phyloP scores from a whole-genome alignment of 2,797 vertebrate species.

The Babyrousa celebensis region DNA sequence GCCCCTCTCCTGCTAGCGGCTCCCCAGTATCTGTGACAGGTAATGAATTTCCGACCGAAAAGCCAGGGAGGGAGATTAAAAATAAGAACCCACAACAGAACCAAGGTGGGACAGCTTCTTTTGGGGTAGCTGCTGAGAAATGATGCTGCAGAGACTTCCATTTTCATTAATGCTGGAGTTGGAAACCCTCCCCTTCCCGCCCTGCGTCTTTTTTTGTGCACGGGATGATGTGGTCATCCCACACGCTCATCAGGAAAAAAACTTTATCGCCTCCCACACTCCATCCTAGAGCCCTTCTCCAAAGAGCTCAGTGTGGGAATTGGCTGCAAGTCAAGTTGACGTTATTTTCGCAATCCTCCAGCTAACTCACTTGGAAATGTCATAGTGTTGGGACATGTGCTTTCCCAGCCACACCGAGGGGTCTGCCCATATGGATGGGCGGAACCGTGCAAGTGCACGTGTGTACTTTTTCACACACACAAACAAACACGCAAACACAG shows the following conservation, averaged over 20 bases:
- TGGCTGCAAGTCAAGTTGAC: conserved; percentile 84
- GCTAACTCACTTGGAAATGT: conserved; percentile 84
- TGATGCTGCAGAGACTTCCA: neutral
- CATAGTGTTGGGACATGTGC: conserved; percentile 84
- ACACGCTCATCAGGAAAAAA: conserved; percentile 78
- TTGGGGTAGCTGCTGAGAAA: conserved; percentile 43
- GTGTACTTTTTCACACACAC: conserved; percentile 37
- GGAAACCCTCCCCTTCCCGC: neutral
- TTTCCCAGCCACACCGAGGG: conserved; percentile 80
- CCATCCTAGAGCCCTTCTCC: conserved; percentile 78
- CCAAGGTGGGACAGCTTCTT: conserved; percentile 56
- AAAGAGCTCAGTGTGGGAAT: conserved; percentile 84
- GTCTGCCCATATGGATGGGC: conserved; percentile 48
- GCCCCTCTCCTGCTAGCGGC: neutral
- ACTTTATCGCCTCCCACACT: conserved; percentile 83
- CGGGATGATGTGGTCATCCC: conserved; percentile 82
- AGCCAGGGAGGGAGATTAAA: conserved; percentile 12
- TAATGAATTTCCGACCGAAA: conserved; percentile 56
- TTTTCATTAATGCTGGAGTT: conserved; percentile 69
- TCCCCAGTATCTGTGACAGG: neutral
- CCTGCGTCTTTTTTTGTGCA: conserved; percentile 50
- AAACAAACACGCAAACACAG: conserved; percentile 52
- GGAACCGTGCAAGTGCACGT: conserved; percentile 54
- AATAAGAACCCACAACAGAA: conserved; percentile 1
- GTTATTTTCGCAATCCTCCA: conserved; percentile 84